These are phyloP conservation scores for Eidolon dupreanum DNA, from an alignment of 2,797 vertebrate genomes.

Conservation along the genomic window DNA sequence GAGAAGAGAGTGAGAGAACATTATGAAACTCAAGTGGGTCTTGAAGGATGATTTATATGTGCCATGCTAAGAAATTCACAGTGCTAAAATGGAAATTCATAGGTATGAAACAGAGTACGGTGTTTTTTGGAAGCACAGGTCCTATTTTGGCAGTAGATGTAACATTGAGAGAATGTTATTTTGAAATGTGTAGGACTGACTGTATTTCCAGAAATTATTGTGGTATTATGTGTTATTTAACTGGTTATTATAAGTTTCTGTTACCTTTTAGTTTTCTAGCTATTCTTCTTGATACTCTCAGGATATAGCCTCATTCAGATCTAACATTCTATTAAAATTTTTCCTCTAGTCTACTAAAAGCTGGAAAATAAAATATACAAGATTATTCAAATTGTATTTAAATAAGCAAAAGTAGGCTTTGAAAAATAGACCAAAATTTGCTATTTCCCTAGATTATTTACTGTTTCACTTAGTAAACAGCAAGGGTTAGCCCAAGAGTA, in stretches of 20 bases:
- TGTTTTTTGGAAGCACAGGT: not conserved
- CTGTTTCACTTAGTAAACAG: conserved; percentile 18
- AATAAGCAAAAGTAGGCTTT: conserved; percentile 17
- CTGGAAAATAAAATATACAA: conserved; percentile 1
- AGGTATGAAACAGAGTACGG: not conserved
- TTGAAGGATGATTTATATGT: not conserved
- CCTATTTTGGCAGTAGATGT: not conserved
- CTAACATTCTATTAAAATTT: conserved; percentile 41
- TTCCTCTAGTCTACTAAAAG: not conserved
- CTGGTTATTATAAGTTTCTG: not conserved
- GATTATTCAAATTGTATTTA: not conserved
- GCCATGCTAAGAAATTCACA: not conserved
- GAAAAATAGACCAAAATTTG: conserved; percentile 7
- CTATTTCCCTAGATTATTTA: conserved; percentile 29
- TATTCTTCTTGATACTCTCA: not conserved
- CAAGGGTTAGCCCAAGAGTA: not conserved
- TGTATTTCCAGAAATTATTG: not conserved
- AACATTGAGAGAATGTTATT: not conserved
- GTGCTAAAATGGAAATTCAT: not conserved
- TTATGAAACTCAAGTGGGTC: not conserved
- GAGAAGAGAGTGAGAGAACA: not conserved
- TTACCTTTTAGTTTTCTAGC: not conserved
- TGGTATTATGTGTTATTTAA: not conserved
- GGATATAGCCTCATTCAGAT: not conserved
- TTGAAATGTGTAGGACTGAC: not conserved